Conservation (phyloP, 2,113 vertebrate species). For the Anolis carolinensis region DNA sequence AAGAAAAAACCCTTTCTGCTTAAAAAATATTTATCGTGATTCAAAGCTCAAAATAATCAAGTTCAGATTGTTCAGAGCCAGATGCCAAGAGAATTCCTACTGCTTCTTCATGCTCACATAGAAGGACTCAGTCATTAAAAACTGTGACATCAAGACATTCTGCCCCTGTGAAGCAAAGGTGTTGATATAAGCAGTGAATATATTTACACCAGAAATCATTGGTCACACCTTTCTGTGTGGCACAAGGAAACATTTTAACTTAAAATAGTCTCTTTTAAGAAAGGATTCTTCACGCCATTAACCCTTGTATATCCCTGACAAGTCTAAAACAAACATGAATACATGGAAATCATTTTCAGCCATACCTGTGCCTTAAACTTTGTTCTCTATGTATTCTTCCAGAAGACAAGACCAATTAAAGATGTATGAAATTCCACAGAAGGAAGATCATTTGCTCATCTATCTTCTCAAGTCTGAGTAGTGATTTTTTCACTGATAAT, state of each 20-base stretch:
- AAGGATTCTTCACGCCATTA: not conserved
- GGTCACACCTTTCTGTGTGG: not conserved
- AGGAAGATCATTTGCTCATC: not conserved
- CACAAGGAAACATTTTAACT: not conserved
- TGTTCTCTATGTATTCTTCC: not conserved
- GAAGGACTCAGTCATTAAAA: conserved; percentile 18
- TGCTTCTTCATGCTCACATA: not conserved
- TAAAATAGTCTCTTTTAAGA: not conserved
- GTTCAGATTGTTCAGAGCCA: conserved; percentile 27
- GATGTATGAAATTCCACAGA: not conserved
- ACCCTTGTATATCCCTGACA: not conserved
- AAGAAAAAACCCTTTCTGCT: not conserved
- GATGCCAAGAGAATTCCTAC: not conserved
- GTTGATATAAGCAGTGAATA: conserved; percentile 45
- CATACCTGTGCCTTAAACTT: not conserved
- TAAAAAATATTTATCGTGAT: conserved; percentile 6
- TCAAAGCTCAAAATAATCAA: conserved; percentile 28
- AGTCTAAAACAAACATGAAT: conserved; percentile 14
- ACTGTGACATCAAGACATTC: not conserved
- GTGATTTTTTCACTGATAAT: not conserved
- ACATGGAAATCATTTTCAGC: conserved; percentile 12
- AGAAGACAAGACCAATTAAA: not conserved
- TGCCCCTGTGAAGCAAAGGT: conserved; percentile 24
- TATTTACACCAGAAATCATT: conserved; percentile 38
- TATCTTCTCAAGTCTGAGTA: not conserved